Base-by-base conservation (phyloP, 1,140 invertebrate genomes). In the Conus betulinus region DNA sequence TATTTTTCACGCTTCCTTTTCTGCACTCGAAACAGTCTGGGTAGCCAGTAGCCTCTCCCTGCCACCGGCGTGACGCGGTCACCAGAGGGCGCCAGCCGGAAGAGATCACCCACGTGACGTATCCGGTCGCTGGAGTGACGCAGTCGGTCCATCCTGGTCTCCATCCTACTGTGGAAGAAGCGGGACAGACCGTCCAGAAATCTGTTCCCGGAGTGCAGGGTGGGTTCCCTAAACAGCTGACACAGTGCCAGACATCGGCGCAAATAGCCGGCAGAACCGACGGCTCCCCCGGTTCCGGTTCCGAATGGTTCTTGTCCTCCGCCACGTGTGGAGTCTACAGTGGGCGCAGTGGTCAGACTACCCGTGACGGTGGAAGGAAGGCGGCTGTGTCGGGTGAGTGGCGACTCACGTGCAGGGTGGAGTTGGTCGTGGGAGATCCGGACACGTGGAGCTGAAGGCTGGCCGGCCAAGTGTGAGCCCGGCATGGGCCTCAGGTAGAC, bases 21-120 rank as follows among this genome's bases (percentile, higher is more conserved):
- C 25, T 51, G 8, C 76, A 15, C 76, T 27, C 1, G 27, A 0
- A 39, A 23, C 17, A 23, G 39, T 51, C 79, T 39, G 4, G 79
- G 79, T 13, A 23, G 25, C 79, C 17, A 53, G 52, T 53, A 81
- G 79, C 53, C 79, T 20, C 13, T 17, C 23, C 79, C 0, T 13
- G 27, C 39, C 10, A 81, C 79, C 3, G 79, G 79, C 15, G 79
- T 81, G 7, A 81, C 79, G 7, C 79, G 39, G 79, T 81, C 79
- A 39, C 79, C 79, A 23, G 79, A 81, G 79, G 79, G 79, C 79
- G 79, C 79, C 51, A 81, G 15, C 51, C 79, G 79, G 51, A 53
- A 81, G 27, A 81, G 79, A 23, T 81, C 79, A 4, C 79, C 79
- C 39, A 81, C 79, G 27, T 53, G 79, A 52, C 79, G 51, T 53